Evolutionary conservation across 2,113 vertebrate genomes (phyloP), one percentile per base, ranked within the genome.

Genomic region (Haemorhous mexicanus): DNA sequence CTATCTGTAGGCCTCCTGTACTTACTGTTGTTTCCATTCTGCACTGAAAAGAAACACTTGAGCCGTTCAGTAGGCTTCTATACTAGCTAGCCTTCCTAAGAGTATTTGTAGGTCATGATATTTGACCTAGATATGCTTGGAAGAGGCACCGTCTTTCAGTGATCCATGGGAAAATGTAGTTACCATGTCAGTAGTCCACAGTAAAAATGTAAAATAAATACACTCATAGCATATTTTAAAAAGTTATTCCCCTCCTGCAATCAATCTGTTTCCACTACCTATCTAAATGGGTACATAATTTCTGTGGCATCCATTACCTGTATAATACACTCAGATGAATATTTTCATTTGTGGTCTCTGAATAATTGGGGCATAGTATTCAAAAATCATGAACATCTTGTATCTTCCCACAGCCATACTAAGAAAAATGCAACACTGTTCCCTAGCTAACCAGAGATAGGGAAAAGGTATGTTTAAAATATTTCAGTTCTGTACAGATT

Each of bases 171-270:
- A 59, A 35, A 59, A 59, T 16, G n/a, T 35, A 24, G 15, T 35
- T 35, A 16, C 14, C 56, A 24, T 16, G 27, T 63, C 37, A n/a
- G 67, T 58, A 17, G n/a, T 46, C n/a, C 7, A 12, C 3, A 1
- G 4, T 22, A 33, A 50, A 85, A 79, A 66, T 14, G 15, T 35
- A 62, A 82, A 83, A 69, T 18, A 43, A 43, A 43, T 43, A 43
- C 41, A 16, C 41, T 43, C 41, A 16, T 16, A 64, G 5, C 0
- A 0, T 37, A 66, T 72, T 43, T 30, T 0, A 66, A 87, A 86
- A 53, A 8, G 8, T 49, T 5, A 11, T 62, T 66, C 26, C 37
- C 4, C 32, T 72, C 6, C 33, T 58, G 10, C 3, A 6, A 35
- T 49, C 47, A 72, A 5, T 18, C 21, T 78, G 2, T 92, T 80